Percentiles rank a stretch among this genome's conserved stretches.
These are phyloP conservation scores for Bucco capensis DNA, from an alignment of 2,113 vertebrate species.

Conservation along the genomic window DNA sequence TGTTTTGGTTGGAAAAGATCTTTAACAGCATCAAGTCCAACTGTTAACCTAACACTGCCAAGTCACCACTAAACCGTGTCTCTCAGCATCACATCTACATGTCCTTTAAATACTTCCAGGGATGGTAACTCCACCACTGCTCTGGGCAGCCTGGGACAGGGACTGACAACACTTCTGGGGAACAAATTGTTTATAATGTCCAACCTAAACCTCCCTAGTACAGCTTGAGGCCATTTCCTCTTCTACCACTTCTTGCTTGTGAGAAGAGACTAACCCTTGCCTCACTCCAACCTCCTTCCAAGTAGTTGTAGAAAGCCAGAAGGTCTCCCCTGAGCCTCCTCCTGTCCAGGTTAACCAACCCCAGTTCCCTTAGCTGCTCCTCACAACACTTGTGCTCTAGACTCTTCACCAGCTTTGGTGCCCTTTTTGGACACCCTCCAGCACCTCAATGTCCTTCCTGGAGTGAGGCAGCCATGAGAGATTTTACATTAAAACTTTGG, in stretches of 20 bases:
- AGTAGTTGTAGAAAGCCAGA: background rate
- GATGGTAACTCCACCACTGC: background rate
- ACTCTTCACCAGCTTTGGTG: background rate
- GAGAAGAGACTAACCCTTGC: background rate
- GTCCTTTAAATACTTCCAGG: background rate
- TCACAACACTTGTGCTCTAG: background rate
- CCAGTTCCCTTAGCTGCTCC: background rate
- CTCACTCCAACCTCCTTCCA: background rate
- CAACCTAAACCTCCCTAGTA: background rate
- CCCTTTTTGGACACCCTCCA: background rate
- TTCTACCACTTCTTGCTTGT: background rate
- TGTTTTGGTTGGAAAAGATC: background rate
- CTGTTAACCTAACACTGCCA: background rate
- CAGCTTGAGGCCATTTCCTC: background rate
- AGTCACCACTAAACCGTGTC: background rate
- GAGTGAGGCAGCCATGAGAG: background rate
- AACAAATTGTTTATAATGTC: background rate
- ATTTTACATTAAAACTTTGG: fast-evolving
- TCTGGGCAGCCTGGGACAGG: background rate
- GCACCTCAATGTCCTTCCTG: background rate
- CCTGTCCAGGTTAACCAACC: background rate
- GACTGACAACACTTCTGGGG: background rate
- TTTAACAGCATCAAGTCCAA: background rate
- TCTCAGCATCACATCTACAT: background rate
- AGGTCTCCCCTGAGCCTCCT: background rate